These are phyloP conservation scores for Azorinus chamasolen DNA, from an alignment of 2,888 invertebrate genomes.

Conservation along the genomic window DNA sequence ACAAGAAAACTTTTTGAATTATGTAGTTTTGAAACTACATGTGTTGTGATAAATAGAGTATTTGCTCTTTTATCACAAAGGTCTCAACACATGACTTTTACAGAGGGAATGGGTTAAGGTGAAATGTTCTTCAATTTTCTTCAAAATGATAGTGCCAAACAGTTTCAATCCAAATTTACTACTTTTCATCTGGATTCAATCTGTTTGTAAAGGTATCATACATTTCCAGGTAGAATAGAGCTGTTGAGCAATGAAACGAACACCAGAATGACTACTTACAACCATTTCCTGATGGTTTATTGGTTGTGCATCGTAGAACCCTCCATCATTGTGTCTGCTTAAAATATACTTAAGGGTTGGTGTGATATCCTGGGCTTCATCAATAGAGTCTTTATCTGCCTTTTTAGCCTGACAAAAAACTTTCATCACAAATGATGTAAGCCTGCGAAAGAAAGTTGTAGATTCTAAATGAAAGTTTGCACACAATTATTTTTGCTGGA, in stretches of 20 bases:
- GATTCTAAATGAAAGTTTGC: too few species aligned
- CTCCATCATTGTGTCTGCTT: constrained; percentile 10
- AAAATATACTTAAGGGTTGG: constrained; percentile 29
- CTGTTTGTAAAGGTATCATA: background rate
- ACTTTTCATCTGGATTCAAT: too few species aligned
- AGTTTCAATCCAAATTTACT: too few species aligned
- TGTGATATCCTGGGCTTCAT: constrained; percentile 15
- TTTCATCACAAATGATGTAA: constrained; percentile 60
- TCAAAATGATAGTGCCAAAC: too few species aligned
- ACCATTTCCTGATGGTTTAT: constrained; percentile 45
- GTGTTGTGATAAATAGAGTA: too few species aligned
- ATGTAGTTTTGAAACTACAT: too few species aligned
- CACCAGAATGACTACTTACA: constrained; percentile 19
- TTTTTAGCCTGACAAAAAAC: constrained; percentile 58
- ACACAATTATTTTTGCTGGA: background rate
- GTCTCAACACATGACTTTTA: too few species aligned
- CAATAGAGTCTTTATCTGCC: constrained; percentile 32
- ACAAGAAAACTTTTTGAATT: too few species aligned
- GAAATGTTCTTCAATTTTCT: too few species aligned
- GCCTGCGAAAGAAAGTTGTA: constrained; percentile 24
- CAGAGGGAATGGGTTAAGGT: too few species aligned
- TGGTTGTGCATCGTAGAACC: constrained; percentile 18
- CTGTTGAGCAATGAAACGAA: background rate
- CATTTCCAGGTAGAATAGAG: background rate
- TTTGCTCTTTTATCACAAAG: too few species aligned